Percentiles rank a stretch among this genome's conserved stretches.
Evolutionary conservation across 2,797 vertebrate species (phyloP).

Genomic region (Caiman crocodilus): DNA sequence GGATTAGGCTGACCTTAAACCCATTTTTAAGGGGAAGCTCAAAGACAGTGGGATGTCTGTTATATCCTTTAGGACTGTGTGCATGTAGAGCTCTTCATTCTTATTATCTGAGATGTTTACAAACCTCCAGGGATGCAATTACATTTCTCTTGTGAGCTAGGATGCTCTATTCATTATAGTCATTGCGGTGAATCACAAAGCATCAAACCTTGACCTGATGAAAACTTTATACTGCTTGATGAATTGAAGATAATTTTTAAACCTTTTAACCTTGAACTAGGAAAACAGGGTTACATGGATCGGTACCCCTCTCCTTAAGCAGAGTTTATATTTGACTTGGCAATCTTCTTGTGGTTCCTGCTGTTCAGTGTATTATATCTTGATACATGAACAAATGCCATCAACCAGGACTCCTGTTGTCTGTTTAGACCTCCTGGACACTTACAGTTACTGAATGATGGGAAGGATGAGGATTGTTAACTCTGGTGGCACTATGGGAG

Average conservation of each 20-base stretch:
- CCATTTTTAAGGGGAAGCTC: background rate
- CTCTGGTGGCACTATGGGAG: too few species aligned
- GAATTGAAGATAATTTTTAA: background rate
- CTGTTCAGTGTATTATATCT: too few species aligned
- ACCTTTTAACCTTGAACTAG: background rate
- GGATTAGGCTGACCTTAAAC: background rate
- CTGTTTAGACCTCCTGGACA: too few species aligned
- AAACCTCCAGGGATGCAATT: background rate
- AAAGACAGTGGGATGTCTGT: background rate
- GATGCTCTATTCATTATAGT: background rate
- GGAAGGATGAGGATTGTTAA: too few species aligned
- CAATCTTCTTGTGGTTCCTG: too few species aligned
- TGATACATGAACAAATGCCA: too few species aligned
- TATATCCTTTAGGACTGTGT: background rate
- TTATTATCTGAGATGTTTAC: background rate
- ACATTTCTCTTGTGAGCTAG: background rate
- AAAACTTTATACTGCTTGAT: background rate
- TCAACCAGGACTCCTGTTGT: too few species aligned
- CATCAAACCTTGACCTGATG: background rate
- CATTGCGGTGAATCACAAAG: background rate
- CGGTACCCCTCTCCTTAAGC: background rate
- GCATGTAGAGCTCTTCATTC: background rate
- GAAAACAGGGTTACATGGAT: background rate
- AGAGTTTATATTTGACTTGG: background rate
- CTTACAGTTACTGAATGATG: too few species aligned